Conservation (phyloP, 64 coral and sea anemone species). For the Montipora efflorescens region DNA sequence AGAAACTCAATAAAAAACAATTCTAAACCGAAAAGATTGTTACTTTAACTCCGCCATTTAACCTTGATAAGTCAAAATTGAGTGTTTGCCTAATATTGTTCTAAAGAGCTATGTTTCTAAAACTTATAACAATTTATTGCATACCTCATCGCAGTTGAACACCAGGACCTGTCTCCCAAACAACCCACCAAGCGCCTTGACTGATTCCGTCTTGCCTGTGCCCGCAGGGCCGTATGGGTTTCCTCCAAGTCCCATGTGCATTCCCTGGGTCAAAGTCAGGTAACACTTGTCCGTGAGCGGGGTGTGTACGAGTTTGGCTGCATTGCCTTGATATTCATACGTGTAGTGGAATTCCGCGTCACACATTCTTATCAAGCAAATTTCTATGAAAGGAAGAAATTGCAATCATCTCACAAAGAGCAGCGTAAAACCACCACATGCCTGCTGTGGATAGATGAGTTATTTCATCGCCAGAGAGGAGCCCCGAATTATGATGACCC, state of each 20-base stretch:
- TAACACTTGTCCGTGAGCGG: slow-evolving; percentile 99
- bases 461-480: too few species aligned
- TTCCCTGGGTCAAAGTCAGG: slow-evolving; percentile 96
- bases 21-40: too few species aligned
- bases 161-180: slow-evolving; percentile 98
- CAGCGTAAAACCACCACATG: too few species aligned
- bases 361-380: slow-evolving; percentile 94
- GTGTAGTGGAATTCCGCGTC: slow-evolving; percentile 97
- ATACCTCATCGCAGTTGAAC: slow-evolving; percentile 98
- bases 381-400: slow-evolving; percentile 51
- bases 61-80: too few species aligned
- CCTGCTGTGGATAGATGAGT: too few species aligned
- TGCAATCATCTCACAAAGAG: neutral
- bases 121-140: neutral
- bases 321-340: slow-evolving; percentile 98
- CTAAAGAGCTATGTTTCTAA: too few species aligned
- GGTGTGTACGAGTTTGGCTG: slow-evolving; percentile 95
- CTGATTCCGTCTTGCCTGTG: slow-evolving; percentile 98
- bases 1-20: too few species aligned
- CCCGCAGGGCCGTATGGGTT: slow-evolving; percentile 99
- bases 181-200: slow-evolving; percentile 95
- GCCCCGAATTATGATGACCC: too few species aligned
- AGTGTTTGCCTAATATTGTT: too few species aligned
- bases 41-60: too few species aligned
- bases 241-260: slow-evolving; percentile 97